phyloP scores from a whole-genome alignment of 2,888 invertebrate genomes.

The Dexiosoma caninum region DNA sequence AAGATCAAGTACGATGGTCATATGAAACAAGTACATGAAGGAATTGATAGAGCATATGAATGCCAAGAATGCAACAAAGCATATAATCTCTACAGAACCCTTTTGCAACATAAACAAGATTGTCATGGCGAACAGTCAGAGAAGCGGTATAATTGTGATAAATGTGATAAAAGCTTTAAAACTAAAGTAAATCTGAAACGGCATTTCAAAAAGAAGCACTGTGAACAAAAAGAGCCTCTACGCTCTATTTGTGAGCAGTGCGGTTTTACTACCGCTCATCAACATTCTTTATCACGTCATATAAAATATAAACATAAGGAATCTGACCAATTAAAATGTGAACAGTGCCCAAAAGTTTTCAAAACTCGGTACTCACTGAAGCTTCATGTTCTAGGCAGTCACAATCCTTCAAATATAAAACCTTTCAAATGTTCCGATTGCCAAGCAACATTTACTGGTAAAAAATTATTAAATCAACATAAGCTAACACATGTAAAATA shows the following conservation, averaged over 20 bases:
- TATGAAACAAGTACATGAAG: conserved; percentile 50
- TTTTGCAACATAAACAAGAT: conserved; percentile 51
- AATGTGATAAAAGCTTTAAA: conserved; percentile 56
- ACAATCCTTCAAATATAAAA: conserved; percentile 52
- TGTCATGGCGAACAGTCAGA: conserved; percentile 33
- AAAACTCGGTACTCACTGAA: conserved; percentile 56
- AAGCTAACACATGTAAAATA: conserved; percentile 58
- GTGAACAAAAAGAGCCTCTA: conserved; percentile 21
- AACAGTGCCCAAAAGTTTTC: conserved; percentile 59
- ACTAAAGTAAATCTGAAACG: conserved; percentile 50
- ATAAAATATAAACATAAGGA: conserved; percentile 53
- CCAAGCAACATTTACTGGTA: conserved; percentile 55
- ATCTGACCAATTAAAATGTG: conserved; percentile 53
- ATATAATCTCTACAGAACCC: conserved; percentile 51
- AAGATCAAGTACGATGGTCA: conserved; percentile 56
- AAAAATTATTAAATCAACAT: conserved; percentile 59
- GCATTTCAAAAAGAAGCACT: conserved; percentile 51
- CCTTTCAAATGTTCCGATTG: conserved; percentile 62
- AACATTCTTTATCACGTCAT: conserved; percentile 51
- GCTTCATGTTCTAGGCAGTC: conserved; percentile 57
- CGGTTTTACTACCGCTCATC: conserved; percentile 53
- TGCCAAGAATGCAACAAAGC: conserved; percentile 56
- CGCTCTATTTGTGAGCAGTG: conserved; percentile 61
- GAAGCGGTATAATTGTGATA: conserved; percentile 21
- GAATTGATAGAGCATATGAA: conserved; percentile 32